phyloP scores from a whole-genome alignment of 2,113 vertebrate species.

The Perca flavescens region DNA sequence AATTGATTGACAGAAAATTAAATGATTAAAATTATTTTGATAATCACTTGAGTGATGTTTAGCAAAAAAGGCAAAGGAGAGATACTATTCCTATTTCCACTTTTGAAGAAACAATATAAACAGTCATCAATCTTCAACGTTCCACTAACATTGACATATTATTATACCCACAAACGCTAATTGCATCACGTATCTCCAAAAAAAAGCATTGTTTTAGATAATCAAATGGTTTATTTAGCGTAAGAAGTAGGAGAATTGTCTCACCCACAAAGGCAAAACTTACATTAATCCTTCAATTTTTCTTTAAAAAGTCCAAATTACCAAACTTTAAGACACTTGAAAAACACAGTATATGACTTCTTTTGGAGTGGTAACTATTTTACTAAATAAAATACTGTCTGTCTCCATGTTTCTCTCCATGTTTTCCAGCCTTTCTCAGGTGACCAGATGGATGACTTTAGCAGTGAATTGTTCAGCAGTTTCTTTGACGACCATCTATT shows the following conservation, averaged over 20 bases:
- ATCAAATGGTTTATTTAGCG: not conserved
- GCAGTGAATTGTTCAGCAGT: slow-evolving; percentile 96
- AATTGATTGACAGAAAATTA: not conserved
- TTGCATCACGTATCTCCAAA: not conserved
- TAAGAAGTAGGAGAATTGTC: not conserved
- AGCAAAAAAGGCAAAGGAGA: no score
- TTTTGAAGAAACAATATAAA: not conserved
- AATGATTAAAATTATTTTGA: not conserved
- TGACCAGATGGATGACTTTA: slow-evolving; percentile 99
- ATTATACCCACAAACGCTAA: no score
- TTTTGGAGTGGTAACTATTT: not conserved
- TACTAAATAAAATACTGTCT: not conserved
- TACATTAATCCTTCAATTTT: not conserved
- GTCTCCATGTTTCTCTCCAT: slow-evolving; percentile 5
- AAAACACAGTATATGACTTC: not conserved
- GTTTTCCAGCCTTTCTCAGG: slow-evolving; percentile 89
- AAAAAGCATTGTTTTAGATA: not conserved
- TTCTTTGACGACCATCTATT: slow-evolving; percentile 94
- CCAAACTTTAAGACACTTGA: not conserved
- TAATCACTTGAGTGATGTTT: not conserved
- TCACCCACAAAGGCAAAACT: not conserved
- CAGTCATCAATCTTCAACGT: not conserved
- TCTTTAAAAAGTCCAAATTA: not conserved
- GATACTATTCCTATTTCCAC: not conserved
- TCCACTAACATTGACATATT: not conserved